phyloP scores from a whole-genome alignment of 2,113 vertebrate species.

The Ceuthmochares aereus region DNA sequence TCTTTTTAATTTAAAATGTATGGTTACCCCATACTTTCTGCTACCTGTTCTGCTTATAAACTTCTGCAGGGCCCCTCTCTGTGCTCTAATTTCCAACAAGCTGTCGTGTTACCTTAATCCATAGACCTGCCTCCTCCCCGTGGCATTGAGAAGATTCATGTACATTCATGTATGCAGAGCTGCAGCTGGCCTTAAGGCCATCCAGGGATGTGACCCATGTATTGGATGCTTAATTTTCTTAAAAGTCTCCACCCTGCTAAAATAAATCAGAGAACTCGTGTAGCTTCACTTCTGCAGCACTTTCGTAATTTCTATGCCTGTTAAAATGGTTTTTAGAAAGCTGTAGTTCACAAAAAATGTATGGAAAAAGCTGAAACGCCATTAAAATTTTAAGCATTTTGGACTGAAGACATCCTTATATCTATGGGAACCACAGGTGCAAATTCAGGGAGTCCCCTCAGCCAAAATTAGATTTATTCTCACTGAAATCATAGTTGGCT shows the following conservation, averaged over 20 bases:
- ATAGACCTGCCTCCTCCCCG: not conserved
- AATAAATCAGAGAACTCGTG: not conserved
- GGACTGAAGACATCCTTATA: not conserved
- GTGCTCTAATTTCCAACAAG: constrained; percentile 22
- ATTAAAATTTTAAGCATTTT: not conserved
- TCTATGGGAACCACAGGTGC: not conserved
- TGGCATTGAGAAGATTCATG: not conserved
- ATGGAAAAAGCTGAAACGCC: not conserved
- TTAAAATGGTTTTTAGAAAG: not conserved
- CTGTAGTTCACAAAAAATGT: not conserved
- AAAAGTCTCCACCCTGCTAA: not conserved
- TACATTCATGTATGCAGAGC: constrained; percentile 20
- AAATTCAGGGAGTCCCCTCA: not conserved
- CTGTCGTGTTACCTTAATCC: constrained; percentile 12
- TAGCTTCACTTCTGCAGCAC: not conserved
- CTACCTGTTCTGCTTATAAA: constrained; percentile 27
- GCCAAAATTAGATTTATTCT: not conserved
- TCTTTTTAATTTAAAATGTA: constrained; percentile 35
- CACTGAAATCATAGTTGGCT: not conserved
- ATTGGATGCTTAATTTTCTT: not conserved
- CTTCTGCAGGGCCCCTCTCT: not conserved
- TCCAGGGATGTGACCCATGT: not conserved
- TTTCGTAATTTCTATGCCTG: not conserved
- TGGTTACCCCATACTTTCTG: constrained; percentile 23
- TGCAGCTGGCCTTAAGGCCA: constrained; percentile 36